Percentiles rank a stretch among this genome's conserved stretches.
Evolutionary conservation across 2,888 invertebrate genomes (phyloP).

Genomic region (Aphodius sticticus): DNA sequence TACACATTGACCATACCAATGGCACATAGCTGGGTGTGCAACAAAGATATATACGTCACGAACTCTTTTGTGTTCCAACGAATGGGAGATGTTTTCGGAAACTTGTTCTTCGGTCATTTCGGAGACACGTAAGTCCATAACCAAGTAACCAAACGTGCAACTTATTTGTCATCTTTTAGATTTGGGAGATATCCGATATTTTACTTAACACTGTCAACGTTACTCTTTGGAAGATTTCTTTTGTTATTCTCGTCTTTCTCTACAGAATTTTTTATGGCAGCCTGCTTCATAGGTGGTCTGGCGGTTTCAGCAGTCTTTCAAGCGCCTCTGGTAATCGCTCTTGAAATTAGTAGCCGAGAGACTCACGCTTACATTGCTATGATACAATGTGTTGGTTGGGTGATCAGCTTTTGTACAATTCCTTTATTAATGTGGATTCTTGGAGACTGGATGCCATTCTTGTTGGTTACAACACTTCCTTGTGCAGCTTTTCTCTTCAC

Average conservation of each 20-base stretch:
- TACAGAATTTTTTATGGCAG: neutral
- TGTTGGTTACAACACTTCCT: conserved; percentile 62
- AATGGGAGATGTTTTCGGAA: conserved; percentile 65
- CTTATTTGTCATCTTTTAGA: conserved; percentile 49
- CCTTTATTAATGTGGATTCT: conserved; percentile 63
- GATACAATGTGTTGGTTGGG: conserved; percentile 64
- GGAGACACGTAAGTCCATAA: conserved; percentile 64
- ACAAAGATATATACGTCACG: conserved; percentile 63
- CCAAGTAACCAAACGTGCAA: conserved; percentile 12
- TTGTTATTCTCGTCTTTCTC: conserved; percentile 5
- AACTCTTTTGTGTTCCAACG: conserved; percentile 64
- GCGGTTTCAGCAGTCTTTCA: conserved; percentile 61
- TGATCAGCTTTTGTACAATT: conserved; percentile 62
- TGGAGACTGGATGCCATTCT: conserved; percentile 62
- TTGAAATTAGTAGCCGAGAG: conserved; percentile 64
- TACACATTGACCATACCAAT: conserved; percentile 63
- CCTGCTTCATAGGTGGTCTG: conserved; percentile 57
- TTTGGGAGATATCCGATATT: conserved; percentile 63
- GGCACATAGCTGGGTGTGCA: conserved; percentile 67
- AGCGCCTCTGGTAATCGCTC: conserved; percentile 62
- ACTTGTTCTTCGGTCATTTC: conserved; percentile 65
- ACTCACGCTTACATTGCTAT: conserved; percentile 63
- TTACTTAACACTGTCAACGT: conserved; percentile 59
- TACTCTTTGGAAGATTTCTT: conserved; percentile 59
- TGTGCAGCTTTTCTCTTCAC: conserved; percentile 59